Evolutionary conservation across 2,113 vertebrate genomes (phyloP), one percentile per base, ranked within the genome.

Genomic region (Mormyrus lacerda): DNA sequence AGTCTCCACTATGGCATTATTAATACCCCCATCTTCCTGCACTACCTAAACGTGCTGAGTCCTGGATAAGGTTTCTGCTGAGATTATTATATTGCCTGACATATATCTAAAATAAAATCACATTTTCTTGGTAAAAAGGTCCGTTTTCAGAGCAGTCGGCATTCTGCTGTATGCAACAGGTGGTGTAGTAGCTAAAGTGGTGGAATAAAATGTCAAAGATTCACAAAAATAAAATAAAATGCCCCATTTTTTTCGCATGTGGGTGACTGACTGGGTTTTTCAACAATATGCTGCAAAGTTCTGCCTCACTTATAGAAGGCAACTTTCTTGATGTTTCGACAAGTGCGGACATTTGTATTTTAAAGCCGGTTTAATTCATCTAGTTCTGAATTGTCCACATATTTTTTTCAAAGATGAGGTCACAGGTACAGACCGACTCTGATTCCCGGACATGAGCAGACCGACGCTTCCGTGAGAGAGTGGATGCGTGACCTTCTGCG

Each of bases 41-140:
- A 42, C 35, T 19, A 79, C 15, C 73, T 79, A 50, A 50, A 50
- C 21, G 47, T 48, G 44, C 83, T 85, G 50, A 87, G 50, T 53
- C 2, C 85, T 50, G 85, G 50, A 39, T 87, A 35, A 53, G 44
- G 24, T 84, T 84, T 84, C 42, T 84, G 82, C 42, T 84, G 44
- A 84, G 44, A 84, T 84, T 47, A 45, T 84, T 47, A 24, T 44
- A n/a, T 84, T 47, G 3, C 42, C 42, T 84, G 82, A 79, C 73
- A 79, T 79, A 76, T 42, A 79, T 79, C 73, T 79, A 79, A 79
- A 79, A 79, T 79, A 79, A 42, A 79, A 79, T 42, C 73, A 79
- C 73, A 79, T 79, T 79, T 79, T 42, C 35, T 19, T 4, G 1
- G 73, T 79, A 79, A 35, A 42, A 79, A 79, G 73, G 15, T 79